These are phyloP conservation scores for Phoenicopterus ruber DNA, from an alignment of 2,113 vertebrate species.

Conservation along the genomic window DNA sequence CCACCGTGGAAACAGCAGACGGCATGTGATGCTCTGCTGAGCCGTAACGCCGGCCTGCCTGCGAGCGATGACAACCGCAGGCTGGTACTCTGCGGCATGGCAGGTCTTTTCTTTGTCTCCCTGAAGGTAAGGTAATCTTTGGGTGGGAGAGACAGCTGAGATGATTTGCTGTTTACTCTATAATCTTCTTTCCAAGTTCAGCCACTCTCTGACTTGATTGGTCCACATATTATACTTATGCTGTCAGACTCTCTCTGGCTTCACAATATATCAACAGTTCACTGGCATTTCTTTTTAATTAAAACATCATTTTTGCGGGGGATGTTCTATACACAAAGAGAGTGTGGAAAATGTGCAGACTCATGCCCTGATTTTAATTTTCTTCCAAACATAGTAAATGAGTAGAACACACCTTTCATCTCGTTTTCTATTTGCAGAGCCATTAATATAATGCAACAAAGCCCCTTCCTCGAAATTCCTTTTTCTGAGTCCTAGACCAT, in stretches of 20 bases:
- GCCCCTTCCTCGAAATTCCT: not conserved
- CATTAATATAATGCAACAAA: not conserved
- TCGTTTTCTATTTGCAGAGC: not conserved
- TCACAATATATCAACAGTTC: not conserved
- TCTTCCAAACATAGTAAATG: not conserved
- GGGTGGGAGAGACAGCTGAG: not conserved
- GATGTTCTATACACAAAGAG: not conserved
- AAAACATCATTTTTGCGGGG: accelerated
- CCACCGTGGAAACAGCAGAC: accelerated
- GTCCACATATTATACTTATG: accelerated
- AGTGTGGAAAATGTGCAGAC: not conserved
- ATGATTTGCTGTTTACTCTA: not conserved
- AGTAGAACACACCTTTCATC: not conserved
- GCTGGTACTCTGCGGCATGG: accelerated
- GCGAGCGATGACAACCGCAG: not conserved
- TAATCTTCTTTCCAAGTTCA: not conserved
- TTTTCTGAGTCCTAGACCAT: not conserved
- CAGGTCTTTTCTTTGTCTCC: not conserved
- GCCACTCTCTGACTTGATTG: not conserved
- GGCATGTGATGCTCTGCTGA: accelerated
- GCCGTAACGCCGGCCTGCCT: not conserved
- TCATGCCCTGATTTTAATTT: not conserved
- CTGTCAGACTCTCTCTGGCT: not conserved
- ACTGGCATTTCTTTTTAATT: not conserved
- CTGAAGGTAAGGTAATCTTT: no score